Base-by-base conservation (phyloP, 1,140 invertebrate genomes). In the Heterodera schachtii region DNA sequence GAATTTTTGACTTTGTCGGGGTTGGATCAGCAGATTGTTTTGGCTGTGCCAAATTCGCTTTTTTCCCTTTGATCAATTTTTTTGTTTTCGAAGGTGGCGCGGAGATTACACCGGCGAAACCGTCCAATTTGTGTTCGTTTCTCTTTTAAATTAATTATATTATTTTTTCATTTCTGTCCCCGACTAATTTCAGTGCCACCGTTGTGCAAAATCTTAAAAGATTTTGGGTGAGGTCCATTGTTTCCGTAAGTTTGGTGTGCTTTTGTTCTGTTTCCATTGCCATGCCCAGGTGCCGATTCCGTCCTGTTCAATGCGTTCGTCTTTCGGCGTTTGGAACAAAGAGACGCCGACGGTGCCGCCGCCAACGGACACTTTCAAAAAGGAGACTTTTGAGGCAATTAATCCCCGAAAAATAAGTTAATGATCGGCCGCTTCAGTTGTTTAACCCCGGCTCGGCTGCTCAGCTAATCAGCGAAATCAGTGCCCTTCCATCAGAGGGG, bases 151-250 rank as follows among this genome's bases (percentile, higher is more conserved):
- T 31, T 46, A 83, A 5, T 31, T 66, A 79, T 46, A 66, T 43
- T 9, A n/a, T 73, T 2, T 8, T n/a, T 13, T n/a, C 8, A n/a
- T n/a, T 9, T 64, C 49, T 52, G 11, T 52, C 49, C 49, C 49
- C 2, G 0, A 0, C 49, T 8, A 52, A 43, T 83, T 88, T 75
- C 74, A 88, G 87, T 21, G 88, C 89, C 11, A 90, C 88, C 21
- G 88, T 89, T 2, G 88, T 90, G 9, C 78, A 88, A 13, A 81
- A 84, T 52, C 83, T 89, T 73, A 82, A 84, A 5, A 43, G 80
- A 57, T 89, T 89, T 84, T 89, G 88, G 88, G 88, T 89, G 44
- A 87, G 81, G 75, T 81, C 85, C 43, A 84, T 86, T 41, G n/a
- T 87, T 6, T 86, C 85, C n/a, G 83, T 83, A 19, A 79, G 81